A percentile compares a stretch with the other conserved stretches of the same genome.
These are phyloP conservation scores for Drosophila crucigera DNA, from an alignment of 2,888 invertebrate genomes.

Conservation along the genomic window DNA sequence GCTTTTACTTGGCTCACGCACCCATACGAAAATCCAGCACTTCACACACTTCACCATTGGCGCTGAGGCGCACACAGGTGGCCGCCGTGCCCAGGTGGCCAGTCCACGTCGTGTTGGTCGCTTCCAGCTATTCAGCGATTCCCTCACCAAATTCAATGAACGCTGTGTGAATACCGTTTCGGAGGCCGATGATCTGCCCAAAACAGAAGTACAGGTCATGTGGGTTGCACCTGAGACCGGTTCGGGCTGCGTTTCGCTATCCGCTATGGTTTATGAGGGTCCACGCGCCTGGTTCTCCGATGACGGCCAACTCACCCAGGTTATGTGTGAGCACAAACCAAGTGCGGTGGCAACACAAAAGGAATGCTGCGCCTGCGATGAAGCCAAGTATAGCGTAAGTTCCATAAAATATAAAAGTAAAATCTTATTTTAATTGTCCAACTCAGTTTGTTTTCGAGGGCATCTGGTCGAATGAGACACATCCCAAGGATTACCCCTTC, in stretches of 20 bases:
- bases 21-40: conserved; percentile 89
- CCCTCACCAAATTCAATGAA: conserved; percentile 89
- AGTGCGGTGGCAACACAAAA: conserved; percentile 87
- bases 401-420: background rate
- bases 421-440: background rate
- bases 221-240: conserved; percentile 96
- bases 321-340: conserved; percentile 91
- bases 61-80: conserved; percentile 86
- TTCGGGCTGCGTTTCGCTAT: conserved; percentile 94
- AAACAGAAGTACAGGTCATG: conserved; percentile 94
- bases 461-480: conserved; percentile 97
- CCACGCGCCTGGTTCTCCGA: conserved; percentile 94
- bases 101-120: conserved; percentile 88
- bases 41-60: conserved; percentile 93
- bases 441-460: conserved; percentile 93
- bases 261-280: conserved; percentile 95
- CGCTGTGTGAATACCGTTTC: conserved; percentile 94
- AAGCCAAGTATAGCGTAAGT: conserved; percentile 95
- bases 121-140: conserved; percentile 90
- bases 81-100: conserved; percentile 81
- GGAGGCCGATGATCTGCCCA: conserved; percentile 91
- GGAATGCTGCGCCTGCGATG: conserved; percentile 97
- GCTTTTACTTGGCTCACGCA: conserved; percentile 89
- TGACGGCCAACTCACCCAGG: conserved; percentile 92
- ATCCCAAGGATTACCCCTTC: conserved; percentile 97